A percentile compares a stretch with the other conserved stretches of the same genome.
Evolutionary conservation across 92 coral and sea anemone genomes (phyloP).

Genomic region (Epizoanthus scotinus): DNA sequence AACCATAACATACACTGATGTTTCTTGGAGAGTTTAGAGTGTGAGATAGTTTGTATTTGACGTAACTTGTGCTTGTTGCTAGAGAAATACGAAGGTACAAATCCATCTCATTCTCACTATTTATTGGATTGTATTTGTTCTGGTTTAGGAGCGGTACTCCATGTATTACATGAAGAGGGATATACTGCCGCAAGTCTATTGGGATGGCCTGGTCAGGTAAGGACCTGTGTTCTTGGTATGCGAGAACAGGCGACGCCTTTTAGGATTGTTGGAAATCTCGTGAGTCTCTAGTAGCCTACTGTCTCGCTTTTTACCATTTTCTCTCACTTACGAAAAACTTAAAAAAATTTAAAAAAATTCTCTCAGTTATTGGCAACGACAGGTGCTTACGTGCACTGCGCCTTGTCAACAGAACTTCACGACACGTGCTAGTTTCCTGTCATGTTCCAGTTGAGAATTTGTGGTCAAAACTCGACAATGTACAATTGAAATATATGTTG

Average conservation of each 20-base stretch:
- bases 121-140: background rate
- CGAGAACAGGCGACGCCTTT: background rate
- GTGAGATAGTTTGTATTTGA: too few relatives aligned
- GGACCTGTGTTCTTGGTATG: conserved; percentile 17
- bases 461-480: too few relatives aligned
- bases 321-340: background rate
- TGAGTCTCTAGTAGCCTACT: background rate
- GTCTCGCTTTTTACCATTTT: background rate
- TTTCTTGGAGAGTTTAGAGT: too few relatives aligned
- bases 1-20: too few relatives aligned
- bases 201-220: conserved; percentile 93
- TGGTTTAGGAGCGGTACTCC: conserved; percentile 76
- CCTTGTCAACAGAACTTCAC: too few relatives aligned
- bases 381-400: background rate
- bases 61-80: background rate
- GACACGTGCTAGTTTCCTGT: too few relatives aligned
- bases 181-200: conserved; percentile 92
- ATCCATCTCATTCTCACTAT: background rate
- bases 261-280: too few relatives aligned
- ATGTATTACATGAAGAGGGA: conserved; percentile 97
- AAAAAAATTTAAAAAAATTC: too few relatives aligned
- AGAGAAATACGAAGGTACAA: too few relatives aligned
- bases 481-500: too few relatives aligned
- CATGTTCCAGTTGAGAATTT: too few relatives aligned
- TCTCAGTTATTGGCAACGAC: too few relatives aligned